Evolutionary conservation across 1,140 invertebrate genomes (phyloP).

Genomic region (Drosophila pruinosa): DNA sequence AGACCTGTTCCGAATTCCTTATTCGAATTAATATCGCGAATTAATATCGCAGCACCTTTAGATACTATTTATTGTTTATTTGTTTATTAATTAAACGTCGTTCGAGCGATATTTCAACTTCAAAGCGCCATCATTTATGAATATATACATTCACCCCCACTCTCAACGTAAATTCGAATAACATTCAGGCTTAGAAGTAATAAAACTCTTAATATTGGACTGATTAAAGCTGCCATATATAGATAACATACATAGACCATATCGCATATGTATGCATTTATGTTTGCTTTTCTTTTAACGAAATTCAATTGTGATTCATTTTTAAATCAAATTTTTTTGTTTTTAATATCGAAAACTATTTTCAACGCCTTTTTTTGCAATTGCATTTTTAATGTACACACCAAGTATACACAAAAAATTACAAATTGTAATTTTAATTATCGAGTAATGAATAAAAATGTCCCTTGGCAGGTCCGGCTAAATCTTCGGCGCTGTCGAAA

Average conservation of each 20-base stretch:
- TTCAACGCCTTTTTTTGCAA: conserved; percentile 33
- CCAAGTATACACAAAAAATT: conserved; percentile 45
- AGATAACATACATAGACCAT: conserved; percentile 39
- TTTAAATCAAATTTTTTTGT: conserved; percentile 70
- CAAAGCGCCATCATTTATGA: conserved; percentile 2
- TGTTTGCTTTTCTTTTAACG: conserved; percentile 45
- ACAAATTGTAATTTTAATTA: conserved; percentile 53
- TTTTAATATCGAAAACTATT: conserved; percentile 67
- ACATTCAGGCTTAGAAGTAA: conserved; percentile 1
- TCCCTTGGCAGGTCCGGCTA: neutral
- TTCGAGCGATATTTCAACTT: conserved; percentile 19
- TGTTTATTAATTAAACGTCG: neutral
- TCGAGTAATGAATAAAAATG: conserved; percentile 8
- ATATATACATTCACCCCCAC: conserved; percentile 8
- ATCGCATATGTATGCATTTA: conserved; percentile 22
- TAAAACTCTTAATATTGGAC: conserved; percentile 62
- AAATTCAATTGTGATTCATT: conserved; percentile 77
- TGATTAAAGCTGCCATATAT: conserved; percentile 77
- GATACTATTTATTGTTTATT: neutral
- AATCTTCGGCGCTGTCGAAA: conserved; percentile 11
- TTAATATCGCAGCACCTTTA: no score
- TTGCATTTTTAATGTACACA: conserved; percentile 26
- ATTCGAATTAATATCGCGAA: neutral
- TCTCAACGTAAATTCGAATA: conserved; percentile 40
- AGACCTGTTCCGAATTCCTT: neutral